phyloP scores from a whole-genome alignment of 2,888 invertebrate genomes.

The Cerceris rybyensis region DNA sequence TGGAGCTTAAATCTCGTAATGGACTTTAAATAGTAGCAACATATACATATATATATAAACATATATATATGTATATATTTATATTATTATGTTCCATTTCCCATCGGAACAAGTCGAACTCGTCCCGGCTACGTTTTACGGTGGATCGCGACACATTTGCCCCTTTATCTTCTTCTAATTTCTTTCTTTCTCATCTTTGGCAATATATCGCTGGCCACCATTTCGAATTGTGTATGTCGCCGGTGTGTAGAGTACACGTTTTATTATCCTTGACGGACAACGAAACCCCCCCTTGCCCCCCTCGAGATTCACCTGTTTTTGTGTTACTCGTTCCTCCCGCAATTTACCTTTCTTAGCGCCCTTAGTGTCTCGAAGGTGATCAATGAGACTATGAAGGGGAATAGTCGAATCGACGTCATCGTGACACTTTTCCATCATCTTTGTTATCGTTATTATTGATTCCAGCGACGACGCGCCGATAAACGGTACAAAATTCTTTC shows the following conservation, averaged over 20 bases:
- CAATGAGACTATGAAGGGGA: conserved; percentile 48
- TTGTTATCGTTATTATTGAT: conserved; percentile 49
- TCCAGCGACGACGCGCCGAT: conserved; percentile 47
- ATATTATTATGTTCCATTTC: conserved; percentile 20
- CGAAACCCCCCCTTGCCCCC: neutral
- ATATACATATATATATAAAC: too few relatives aligned
- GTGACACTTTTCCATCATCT: conserved; percentile 50
- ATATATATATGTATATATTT: too few relatives aligned
- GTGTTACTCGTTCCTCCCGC: conserved; percentile 53
- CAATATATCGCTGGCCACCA: conserved; percentile 26
- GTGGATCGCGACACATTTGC: conserved; percentile 53
- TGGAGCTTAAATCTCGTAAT: neutral
- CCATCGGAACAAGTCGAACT: conserved; percentile 60
- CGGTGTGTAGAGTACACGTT: conserved; percentile 46
- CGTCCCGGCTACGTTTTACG: conserved; percentile 68
- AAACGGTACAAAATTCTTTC: neutral
- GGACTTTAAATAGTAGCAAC: too few relatives aligned
- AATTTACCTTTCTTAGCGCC: conserved; percentile 54
- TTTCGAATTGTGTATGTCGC: conserved; percentile 40
- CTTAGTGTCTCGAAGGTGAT: conserved; percentile 56
- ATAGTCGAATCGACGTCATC: conserved; percentile 59
- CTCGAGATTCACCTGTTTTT: conserved; percentile 51
- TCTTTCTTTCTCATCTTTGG: conserved; percentile 41
- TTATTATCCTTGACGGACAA: conserved; percentile 14
- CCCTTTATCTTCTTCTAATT: conserved; percentile 39